Percentiles rank a stretch among this genome's conserved stretches.
phyloP scores from a whole-genome alignment of 2,888 invertebrate genomes.

The Drosophila vallismaia region DNA sequence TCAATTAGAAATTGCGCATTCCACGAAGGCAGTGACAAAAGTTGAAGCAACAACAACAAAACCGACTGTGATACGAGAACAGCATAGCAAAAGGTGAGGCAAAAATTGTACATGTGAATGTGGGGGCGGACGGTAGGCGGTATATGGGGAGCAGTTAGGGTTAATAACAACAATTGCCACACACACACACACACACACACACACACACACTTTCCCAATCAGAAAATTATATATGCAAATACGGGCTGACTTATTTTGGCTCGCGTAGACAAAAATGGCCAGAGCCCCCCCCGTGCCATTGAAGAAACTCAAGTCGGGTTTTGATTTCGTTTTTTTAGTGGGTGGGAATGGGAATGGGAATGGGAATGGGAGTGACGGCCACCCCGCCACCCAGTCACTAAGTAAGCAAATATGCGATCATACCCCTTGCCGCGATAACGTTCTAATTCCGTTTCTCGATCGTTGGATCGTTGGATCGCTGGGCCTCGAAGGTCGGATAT shows the following conservation, averaged over 20 bases:
- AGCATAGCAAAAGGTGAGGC: conserved; percentile 64
- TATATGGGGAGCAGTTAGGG: conserved; percentile 26
- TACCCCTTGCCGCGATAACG: conserved; percentile 32
- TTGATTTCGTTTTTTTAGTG: conserved; percentile 13
- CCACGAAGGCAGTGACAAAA: conserved; percentile 52
- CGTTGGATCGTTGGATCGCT: conserved; percentile 31
- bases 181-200: conserved; percentile 10
- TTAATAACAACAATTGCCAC: conserved; percentile 72
- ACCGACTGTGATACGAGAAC: conserved; percentile 27
- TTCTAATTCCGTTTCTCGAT: conserved; percentile 30
- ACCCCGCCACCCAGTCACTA: conserved; percentile 6
- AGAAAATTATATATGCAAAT: conserved; percentile 1
- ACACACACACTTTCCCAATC: background rate
- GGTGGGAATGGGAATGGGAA: background rate
- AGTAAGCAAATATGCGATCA: conserved; percentile 25
- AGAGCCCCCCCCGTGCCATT: conserved; percentile 14
- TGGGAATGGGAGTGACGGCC: background rate
- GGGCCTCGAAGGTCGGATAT: conserved; percentile 34
- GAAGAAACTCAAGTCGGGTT: conserved; percentile 12
- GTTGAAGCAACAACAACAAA: conserved; percentile 42
- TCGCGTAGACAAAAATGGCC: conserved; percentile 66
- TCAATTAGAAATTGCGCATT: conserved; percentile 69
- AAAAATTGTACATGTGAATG: conserved; percentile 48
- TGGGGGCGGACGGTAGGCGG: conserved; percentile 38
- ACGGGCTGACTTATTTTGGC: conserved; percentile 61